phyloP scores from a whole-genome alignment of 2,113 vertebrate species.

The Gnathonemus longibarbis region DNA sequence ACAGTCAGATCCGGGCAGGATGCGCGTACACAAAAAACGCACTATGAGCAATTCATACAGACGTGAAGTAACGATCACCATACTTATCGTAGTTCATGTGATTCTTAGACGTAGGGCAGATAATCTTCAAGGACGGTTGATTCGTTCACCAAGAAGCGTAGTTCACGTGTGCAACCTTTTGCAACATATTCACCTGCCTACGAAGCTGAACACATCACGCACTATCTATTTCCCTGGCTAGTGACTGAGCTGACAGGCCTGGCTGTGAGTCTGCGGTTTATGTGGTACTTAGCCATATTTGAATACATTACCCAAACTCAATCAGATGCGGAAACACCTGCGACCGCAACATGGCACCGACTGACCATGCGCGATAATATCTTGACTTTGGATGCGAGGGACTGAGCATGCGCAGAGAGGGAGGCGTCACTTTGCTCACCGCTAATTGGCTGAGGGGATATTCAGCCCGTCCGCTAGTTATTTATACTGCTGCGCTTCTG shows the following conservation, averaged over 20 bases:
- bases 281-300: not conserved
- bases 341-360: not conserved
- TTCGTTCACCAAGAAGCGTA: not conserved
- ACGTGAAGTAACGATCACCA: not conserved
- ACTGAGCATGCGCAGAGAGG: not conserved
- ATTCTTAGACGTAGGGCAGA: not conserved
- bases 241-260: not conserved
- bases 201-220: not conserved
- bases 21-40: not conserved
- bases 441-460: constrained; percentile 3
- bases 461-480: not conserved
- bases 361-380: not conserved
- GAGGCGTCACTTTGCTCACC: not conserved
- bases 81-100: not conserved
- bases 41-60: not conserved
- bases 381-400: not conserved
- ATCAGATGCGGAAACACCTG: not conserved
- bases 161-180: not conserved
- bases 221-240: not conserved
- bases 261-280: not conserved
- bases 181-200: not conserved
- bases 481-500: not conserved
- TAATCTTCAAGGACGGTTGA: not conserved
- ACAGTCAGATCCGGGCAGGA: not conserved
- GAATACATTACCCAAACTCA: not conserved